Percentiles rank a stretch among this genome's conserved stretches.
Evolutionary conservation across 2,797 vertebrate species (phyloP).

Genomic region (Myioborus melanocephalus): DNA sequence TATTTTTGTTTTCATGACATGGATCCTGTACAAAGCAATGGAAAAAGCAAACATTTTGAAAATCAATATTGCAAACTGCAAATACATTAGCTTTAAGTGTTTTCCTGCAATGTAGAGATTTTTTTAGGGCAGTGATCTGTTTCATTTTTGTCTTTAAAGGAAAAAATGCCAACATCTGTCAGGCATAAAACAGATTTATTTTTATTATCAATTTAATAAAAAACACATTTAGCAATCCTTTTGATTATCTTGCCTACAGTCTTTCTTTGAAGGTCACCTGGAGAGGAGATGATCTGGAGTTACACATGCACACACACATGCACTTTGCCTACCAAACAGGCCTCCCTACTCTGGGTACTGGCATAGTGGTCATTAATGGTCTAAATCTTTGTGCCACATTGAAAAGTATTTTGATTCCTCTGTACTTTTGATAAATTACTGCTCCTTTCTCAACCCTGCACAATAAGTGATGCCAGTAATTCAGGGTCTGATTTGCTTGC

Average conservation of each 20-base stretch:
- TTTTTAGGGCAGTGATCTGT: not conserved
- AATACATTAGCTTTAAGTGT: not conserved
- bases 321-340: not conserved
- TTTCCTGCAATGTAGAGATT: not conserved
- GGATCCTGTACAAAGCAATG: not conserved
- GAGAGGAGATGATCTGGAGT: not conserved
- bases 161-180: not conserved
- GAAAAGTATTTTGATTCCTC: not conserved
- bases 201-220: not conserved
- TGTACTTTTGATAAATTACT: not conserved
- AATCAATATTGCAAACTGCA: not conserved
- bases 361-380: not conserved
- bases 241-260: not conserved
- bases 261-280: not conserved
- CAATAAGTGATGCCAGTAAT: not conserved
- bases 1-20: not conserved
- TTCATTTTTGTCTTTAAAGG: not conserved
- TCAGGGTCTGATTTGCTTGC: not conserved
- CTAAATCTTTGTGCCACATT: not conserved
- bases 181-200: not conserved
- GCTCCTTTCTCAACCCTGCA: not conserved
- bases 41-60: slow-evolving; percentile 7
- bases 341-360: not conserved
- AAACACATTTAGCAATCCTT: not conserved
- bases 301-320: rapidly evolving